These are phyloP conservation scores for Alligator sinensis DNA, from an alignment of 2,113 vertebrate genomes.

Conservation along the genomic window DNA sequence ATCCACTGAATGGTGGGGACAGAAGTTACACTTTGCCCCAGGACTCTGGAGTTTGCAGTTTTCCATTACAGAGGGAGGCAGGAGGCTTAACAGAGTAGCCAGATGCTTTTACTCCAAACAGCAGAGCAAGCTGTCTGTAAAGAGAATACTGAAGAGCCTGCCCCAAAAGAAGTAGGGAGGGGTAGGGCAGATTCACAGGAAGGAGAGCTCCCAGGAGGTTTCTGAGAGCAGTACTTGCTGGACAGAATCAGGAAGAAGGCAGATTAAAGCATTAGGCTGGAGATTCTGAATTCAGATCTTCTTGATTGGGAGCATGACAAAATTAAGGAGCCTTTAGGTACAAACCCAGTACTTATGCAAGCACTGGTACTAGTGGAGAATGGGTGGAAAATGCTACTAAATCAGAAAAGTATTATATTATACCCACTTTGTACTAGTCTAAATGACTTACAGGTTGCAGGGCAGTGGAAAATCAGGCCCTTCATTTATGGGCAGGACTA, in stretches of 20 bases:
- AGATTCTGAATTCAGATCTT: not conserved
- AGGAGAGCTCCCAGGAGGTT: not conserved
- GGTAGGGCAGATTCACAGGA: not conserved
- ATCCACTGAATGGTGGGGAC: not conserved
- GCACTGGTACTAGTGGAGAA: no score
- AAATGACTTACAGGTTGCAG: not conserved
- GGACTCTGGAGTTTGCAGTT: not conserved
- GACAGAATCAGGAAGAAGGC: not conserved
- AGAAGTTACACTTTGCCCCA: not conserved
- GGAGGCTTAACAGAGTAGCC: not conserved
- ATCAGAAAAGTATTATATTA: not conserved
- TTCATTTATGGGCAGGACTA: not conserved
- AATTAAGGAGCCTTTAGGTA: not conserved
- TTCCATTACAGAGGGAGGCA: fast-evolving
- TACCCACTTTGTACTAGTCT: not conserved
- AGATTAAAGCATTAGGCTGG: not conserved
- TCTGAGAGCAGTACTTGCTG: not conserved
- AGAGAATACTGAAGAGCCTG: not conserved
- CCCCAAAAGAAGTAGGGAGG: fast-evolving
- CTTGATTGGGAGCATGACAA: not conserved
- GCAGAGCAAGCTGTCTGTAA: not conserved
- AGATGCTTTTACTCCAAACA: not conserved
- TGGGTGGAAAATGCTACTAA: not conserved
- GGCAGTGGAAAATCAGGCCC: not conserved
- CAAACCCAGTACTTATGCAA: not conserved